Evolutionary conservation across 64 coral and sea anemone genomes (phyloP).

Genomic region (Pocillopora verrucosa): DNA sequence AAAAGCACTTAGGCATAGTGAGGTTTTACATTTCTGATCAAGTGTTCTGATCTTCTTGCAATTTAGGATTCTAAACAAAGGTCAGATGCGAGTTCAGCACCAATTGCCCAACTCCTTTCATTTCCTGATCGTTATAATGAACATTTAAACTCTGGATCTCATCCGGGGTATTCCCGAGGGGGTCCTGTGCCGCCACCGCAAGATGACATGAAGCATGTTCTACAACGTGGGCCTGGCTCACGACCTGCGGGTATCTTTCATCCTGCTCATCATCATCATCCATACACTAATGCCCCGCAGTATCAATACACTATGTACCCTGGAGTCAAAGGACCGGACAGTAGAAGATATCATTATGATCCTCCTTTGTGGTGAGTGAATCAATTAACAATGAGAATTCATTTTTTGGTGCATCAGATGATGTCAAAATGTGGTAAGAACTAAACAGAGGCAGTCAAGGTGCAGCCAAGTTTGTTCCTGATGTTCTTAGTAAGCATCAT

Average conservation of each 20-base stretch:
- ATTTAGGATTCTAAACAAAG: conserved; percentile 73
- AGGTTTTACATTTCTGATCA: too few relatives aligned
- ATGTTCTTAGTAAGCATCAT: too few relatives aligned
- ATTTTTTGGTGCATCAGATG: neutral
- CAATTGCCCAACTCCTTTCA: conserved; percentile 81
- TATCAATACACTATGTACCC: conserved; percentile 79
- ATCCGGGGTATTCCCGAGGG: conserved; percentile 58
- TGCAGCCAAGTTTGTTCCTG: too few relatives aligned
- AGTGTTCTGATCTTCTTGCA: neutral
- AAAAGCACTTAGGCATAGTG: too few relatives aligned
- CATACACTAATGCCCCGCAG: conserved; percentile 49
- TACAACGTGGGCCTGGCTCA: conserved; percentile 39
- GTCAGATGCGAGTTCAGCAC: conserved; percentile 74
- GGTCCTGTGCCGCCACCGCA: conserved; percentile 26
- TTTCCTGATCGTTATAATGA: conserved; percentile 76
- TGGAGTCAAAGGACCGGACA: conserved; percentile 59
- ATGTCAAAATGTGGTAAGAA: too few relatives aligned
- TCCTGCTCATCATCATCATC: conserved; percentile 73
- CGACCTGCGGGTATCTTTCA: conserved; percentile 66
- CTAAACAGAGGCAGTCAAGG: too few relatives aligned
- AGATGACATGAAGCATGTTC: conserved; percentile 60
- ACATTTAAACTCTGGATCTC: conserved; percentile 52
- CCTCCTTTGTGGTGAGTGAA: conserved; percentile 73
- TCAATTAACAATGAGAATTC: neutral
- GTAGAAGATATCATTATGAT: conserved; percentile 61